A percentile compares a stretch with the other conserved stretches of the same genome.
Conservation (phyloP, 2,888 invertebrate species). For the Phengaris alcon region DNA sequence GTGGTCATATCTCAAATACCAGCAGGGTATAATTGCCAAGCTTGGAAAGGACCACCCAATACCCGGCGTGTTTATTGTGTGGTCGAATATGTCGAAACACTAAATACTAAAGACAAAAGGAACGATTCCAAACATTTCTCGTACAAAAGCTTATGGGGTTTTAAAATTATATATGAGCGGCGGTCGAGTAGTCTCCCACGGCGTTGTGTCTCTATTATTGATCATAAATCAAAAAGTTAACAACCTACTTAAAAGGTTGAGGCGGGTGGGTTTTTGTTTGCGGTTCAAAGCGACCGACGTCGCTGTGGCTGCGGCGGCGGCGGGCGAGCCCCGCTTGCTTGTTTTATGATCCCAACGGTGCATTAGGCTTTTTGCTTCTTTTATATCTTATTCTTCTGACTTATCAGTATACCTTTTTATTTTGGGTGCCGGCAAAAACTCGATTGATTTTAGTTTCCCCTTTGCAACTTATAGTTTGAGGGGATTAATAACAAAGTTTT, state of each 20-base stretch:
- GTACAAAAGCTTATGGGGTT: conserved; percentile 67
- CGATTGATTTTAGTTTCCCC: conserved; percentile 23
- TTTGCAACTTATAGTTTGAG: not conserved
- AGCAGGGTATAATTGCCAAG: conserved; percentile 14
- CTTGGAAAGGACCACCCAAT: conserved; percentile 57
- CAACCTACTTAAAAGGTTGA: conserved; percentile 78
- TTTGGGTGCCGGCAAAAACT: conserved; percentile 40
- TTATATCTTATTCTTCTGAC: conserved; percentile 68
- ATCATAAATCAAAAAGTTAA: conserved; percentile 80
- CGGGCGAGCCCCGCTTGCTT: conserved; percentile 71
- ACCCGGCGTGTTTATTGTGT: conserved; percentile 37
- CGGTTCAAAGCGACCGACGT: conserved; percentile 72
- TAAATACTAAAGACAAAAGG: conserved; percentile 58
- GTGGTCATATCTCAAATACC: not conserved
- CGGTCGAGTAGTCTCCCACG: conserved; percentile 74
- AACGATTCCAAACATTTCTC: conserved; percentile 49
- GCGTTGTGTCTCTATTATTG: conserved; percentile 79
- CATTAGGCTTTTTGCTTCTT: conserved; percentile 71
- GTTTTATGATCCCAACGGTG: conserved; percentile 76
- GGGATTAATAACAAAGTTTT: not conserved
- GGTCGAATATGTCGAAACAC: conserved; percentile 41
- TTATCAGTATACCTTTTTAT: conserved; percentile 59
- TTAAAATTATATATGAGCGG: conserved; percentile 73
- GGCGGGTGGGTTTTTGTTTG: conserved; percentile 73
- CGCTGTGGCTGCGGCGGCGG: conserved; percentile 57